Conservation (phyloP, 2,113 vertebrate genomes). For the Tenrec ecaudatus region DNA sequence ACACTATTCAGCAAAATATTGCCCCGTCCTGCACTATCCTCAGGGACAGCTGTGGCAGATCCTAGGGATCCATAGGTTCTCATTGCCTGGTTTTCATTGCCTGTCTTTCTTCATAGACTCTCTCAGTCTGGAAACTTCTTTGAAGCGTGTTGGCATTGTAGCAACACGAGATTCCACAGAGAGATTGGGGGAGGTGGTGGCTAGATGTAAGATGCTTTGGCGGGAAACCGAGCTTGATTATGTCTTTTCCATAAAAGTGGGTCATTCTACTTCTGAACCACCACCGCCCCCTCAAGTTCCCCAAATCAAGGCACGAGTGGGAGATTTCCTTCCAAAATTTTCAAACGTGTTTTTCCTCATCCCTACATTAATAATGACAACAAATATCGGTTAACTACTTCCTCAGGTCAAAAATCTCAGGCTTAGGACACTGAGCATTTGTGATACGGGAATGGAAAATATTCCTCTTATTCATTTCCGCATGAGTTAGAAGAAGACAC, state of each 20-base stretch:
- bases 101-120: not conserved
- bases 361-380: too few relatives aligned
- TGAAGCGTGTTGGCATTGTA: not conserved
- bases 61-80: not conserved
- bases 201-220: not conserved
- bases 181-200: not conserved
- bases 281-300: not conserved
- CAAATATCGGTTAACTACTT: not conserved
- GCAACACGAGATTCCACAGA: not conserved
- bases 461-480: not conserved
- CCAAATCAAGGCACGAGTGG: not conserved
- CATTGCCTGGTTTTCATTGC: not conserved
- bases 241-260: not conserved
- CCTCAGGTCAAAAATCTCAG: not conserved
- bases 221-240: not conserved
- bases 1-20: not conserved
- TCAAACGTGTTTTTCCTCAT: not conserved
- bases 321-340: not conserved
- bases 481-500: not conserved
- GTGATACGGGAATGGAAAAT: not conserved
- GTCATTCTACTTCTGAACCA: not conserved
- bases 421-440: not conserved
- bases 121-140: not conserved
- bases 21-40: not conserved
- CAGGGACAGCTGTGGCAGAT: not conserved